A percentile compares a stretch with the other conserved stretches of the same genome.
Evolutionary conservation across 2,113 vertebrate species (phyloP).

Genomic region (Pan paniscus): DNA sequence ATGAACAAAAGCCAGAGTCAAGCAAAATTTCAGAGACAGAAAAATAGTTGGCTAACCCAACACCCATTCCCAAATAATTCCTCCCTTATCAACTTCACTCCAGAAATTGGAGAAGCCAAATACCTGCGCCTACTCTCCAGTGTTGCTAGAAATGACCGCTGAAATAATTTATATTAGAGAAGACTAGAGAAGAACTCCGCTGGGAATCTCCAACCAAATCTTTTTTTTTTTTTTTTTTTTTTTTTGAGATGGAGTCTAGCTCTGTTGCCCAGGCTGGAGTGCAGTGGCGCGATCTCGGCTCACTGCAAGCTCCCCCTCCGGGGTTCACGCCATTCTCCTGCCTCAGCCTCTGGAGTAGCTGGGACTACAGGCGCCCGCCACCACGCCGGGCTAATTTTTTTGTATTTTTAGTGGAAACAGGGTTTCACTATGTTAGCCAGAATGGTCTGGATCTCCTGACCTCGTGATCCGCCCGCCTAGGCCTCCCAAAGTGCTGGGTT

Average conservation of each 20-base stretch:
- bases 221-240: background rate
- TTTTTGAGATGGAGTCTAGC: too few relatives aligned
- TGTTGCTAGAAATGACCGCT: background rate
- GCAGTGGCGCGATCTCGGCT: rapidly evolving
- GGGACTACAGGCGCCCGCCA: too few relatives aligned
- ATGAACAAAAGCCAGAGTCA: background rate
- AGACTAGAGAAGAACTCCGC: background rate
- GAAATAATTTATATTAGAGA: background rate
- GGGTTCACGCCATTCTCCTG: rapidly evolving
- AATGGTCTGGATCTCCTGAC: too few relatives aligned
- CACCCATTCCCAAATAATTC: background rate
- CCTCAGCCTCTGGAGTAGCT: too few relatives aligned
- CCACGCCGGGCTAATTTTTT: rapidly evolving
- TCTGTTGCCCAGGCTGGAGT: too few relatives aligned
- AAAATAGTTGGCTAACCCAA: background rate
- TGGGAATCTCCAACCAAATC: background rate
- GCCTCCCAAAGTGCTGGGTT: too few relatives aligned
- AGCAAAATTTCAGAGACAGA: background rate
- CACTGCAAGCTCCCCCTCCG: too few relatives aligned
- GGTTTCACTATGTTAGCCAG: too few relatives aligned
- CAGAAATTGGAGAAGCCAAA: background rate
- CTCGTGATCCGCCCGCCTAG: too few relatives aligned
- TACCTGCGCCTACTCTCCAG: background rate
- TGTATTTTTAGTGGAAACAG: too few relatives aligned
- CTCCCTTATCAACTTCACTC: background rate